Conservation (phyloP, 2,888 invertebrate genomes). For the Xestia ashworthii region DNA sequence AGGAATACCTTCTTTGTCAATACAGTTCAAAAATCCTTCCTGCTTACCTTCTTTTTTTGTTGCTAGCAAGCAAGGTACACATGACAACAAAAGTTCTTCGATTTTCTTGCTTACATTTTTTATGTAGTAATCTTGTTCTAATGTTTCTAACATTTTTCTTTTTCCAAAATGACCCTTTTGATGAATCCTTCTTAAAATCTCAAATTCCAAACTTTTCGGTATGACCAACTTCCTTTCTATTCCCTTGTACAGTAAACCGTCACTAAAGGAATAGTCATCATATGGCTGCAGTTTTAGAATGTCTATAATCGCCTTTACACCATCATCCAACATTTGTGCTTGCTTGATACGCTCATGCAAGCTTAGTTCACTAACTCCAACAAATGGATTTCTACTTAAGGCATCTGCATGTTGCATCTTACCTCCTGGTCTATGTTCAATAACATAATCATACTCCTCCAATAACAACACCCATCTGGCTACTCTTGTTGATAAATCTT, state of each 20-base stretch:
- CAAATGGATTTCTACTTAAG: slow-evolving; percentile 22
- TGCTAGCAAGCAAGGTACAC: too few relatives aligned
- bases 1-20: too few relatives aligned
- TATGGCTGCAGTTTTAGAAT: not conserved
- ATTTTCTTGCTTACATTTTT: too few relatives aligned
- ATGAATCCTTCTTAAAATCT: not conserved
- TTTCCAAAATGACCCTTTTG: not conserved
- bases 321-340: slow-evolving; percentile 14
- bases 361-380: not conserved
- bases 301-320: slow-evolving; percentile 45
- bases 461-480: too few relatives aligned
- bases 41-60: too few relatives aligned
- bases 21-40: too few relatives aligned
- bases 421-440: slow-evolving; percentile 10
- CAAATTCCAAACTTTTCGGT: slow-evolving; percentile 1
- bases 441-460: not conserved
- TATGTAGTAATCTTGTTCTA: not conserved
- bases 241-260: not conserved
- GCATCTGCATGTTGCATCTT: slow-evolving; percentile 26
- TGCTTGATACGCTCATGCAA: slow-evolving; percentile 14
- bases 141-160: not conserved
- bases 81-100: too few relatives aligned
- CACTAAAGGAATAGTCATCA: not conserved
- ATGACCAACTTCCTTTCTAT: not conserved
- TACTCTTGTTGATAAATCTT: slow-evolving; percentile 1